phyloP scores from a whole-genome alignment of 1,140 invertebrate genomes.

The Micrasema minimum region DNA sequence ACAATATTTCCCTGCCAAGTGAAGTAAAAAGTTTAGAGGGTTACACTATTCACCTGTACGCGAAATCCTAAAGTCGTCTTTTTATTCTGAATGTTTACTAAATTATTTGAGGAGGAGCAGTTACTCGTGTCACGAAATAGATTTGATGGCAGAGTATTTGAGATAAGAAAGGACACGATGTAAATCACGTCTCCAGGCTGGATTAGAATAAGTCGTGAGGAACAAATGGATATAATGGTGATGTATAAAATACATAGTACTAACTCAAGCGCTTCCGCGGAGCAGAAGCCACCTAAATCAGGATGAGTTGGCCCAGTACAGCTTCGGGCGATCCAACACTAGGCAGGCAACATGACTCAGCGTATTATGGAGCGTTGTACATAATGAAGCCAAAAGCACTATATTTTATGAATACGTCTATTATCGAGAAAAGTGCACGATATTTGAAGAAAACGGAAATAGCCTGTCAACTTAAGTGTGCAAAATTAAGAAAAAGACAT shows the following conservation, averaged over 20 bases:
- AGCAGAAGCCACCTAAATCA: constrained; percentile 7
- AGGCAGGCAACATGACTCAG: constrained; percentile 19
- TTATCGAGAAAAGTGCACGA: no score
- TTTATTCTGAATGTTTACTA: constrained; percentile 10
- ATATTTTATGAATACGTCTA: no score
- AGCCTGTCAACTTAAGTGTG: no score
- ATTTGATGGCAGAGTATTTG: constrained; percentile 10
- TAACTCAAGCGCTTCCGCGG: no score
- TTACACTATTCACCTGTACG: no score
- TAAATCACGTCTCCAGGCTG: constrained; percentile 20
- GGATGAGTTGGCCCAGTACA: constrained; percentile 25
- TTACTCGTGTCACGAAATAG: constrained; percentile 9
- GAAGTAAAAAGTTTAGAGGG: no score
- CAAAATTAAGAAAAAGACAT: no score
- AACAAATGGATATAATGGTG: constrained; percentile 40
- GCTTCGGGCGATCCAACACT: neutral
- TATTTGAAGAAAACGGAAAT: no score
- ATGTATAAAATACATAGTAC: neutral
- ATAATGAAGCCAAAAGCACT: no score
- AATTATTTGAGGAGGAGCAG: constrained; percentile 10
- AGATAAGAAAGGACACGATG: constrained; percentile 30
- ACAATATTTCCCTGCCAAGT: no score
- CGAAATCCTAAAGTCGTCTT: no score
- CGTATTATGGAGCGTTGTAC: neutral
- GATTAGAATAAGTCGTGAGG: constrained; percentile 41